Base-by-base conservation (phyloP, 2,888 invertebrate species). In the Heliconius ethilla region DNA sequence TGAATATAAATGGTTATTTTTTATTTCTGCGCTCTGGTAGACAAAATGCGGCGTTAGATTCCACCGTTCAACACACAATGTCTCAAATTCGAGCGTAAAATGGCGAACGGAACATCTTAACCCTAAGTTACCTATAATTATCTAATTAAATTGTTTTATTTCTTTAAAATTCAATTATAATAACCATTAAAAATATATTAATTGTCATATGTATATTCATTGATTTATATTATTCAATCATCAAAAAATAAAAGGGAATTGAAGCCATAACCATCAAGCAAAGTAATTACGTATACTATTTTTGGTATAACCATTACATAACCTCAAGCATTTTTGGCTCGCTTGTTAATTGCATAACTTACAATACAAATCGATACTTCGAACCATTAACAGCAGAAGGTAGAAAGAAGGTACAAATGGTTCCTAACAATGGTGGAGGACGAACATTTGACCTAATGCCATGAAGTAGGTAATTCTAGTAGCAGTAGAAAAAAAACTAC, bases 401-500 rank as follows among this genome's bases (percentile, higher is more conserved):
- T 51, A 18, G 51, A 59, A 65, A 18, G 51, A 59, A 65, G 29
- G 11, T 45, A 27, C 18, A 74, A 74, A 63, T 63, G 45, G 25
- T 27, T 63, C 65, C 62, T 63, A 29, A 65, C 51, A 77, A 55
- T 63, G 67, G 66, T 70, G 72, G 69, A 73, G 65, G 77, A 70
- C 69, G 69, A 45, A 69, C 59, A 73, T 75, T 74, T 59, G 66
- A 75, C 75, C 79, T 77, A 79, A 69, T 73, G 78, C 70, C 78
- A 69, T 73, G 77, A 51, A 80, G 66, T 80, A 78, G 40, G 73
- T 70, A 75, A 74, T 79, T 79, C 75, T 70, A 78, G 75, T 78
- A 78, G 76, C 79, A 75, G 76, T 79, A 72, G 73, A 78, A 79
- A 79, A 67, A 77, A 78, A 62, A 76, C 75, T 45, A 69, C 77